phyloP scores from a whole-genome alignment of 1,140 invertebrate species.

The Pararge aegeria region DNA sequence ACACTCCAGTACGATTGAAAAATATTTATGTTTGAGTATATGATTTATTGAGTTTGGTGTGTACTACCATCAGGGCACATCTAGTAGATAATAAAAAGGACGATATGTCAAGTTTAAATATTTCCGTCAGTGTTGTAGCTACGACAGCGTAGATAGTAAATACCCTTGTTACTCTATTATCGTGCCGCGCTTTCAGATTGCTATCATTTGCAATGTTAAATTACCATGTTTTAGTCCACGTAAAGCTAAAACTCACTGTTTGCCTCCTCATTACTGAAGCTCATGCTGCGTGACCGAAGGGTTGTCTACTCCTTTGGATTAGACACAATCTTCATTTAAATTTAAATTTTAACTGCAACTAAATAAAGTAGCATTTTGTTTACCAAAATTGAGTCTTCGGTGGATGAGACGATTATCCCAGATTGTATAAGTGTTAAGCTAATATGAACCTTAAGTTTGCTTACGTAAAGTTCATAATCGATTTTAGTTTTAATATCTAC shows the following conservation, averaged over 20 bases:
- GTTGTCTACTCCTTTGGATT: constrained; percentile 43
- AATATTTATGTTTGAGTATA: too few species aligned
- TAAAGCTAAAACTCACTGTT: constrained; percentile 42
- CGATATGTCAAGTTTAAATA: too few species aligned
- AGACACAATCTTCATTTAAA: constrained; percentile 13
- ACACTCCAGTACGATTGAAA: too few species aligned
- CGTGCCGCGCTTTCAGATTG: constrained; percentile 2
- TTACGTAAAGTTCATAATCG: constrained; percentile 31
- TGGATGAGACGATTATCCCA: constrained; percentile 25
- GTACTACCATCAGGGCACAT: too few species aligned
- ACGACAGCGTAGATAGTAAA: too few species aligned
- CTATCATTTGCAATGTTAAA: constrained; percentile 17
- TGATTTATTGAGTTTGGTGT: too few species aligned
- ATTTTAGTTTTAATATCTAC: constrained; percentile 17
- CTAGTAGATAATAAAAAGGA: too few species aligned
- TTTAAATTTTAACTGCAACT: constrained; percentile 14
- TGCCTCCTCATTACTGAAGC: constrained; percentile 57
- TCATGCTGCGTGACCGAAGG: constrained; percentile 61
- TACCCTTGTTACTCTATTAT: background rate
- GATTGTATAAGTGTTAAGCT: constrained; percentile 14
- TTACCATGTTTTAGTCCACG: constrained; percentile 17
- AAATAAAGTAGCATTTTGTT: constrained; percentile 10
- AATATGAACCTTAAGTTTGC: constrained; percentile 13
- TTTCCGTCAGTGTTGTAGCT: too few species aligned
- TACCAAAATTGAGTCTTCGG: constrained; percentile 6